These are phyloP conservation scores for Chloebia gouldiae DNA, from an alignment of 2,113 vertebrate genomes.

Conservation along the genomic window DNA sequence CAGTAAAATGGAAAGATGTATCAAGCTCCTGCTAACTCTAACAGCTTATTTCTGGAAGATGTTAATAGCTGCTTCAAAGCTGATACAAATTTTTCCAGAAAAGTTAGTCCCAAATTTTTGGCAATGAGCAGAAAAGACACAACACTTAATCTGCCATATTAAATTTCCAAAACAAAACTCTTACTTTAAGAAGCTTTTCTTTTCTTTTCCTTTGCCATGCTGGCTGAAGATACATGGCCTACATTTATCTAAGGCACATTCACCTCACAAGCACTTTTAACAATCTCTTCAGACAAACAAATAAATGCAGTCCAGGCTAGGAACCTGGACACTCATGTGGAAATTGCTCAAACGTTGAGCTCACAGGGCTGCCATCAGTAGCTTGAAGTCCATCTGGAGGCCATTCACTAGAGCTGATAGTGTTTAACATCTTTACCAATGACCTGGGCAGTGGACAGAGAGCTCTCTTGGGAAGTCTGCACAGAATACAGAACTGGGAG, in stretches of 20 bases:
- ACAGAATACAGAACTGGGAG: background rate
- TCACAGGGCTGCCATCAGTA: background rate
- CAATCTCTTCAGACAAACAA: background rate
- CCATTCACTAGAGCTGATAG: background rate
- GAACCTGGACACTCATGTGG: background rate
- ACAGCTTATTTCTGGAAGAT: background rate
- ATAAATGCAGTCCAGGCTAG: background rate
- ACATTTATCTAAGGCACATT: background rate
- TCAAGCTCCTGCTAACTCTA: background rate
- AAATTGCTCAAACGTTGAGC: background rate
- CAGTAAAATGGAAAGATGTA: background rate
- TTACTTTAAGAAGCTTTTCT: background rate
- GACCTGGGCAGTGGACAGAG: background rate
- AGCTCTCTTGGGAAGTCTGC: background rate
- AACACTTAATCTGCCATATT: background rate
- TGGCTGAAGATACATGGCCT: background rate
- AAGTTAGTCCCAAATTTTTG: background rate
- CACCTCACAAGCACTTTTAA: background rate
- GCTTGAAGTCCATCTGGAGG: background rate
- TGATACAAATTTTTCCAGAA: background rate
- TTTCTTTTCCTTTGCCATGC: background rate
- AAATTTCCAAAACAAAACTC: background rate
- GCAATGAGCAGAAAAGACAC: background rate
- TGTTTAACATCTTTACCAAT: background rate
- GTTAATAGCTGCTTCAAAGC: background rate